Evolutionary conservation across 2,888 invertebrate species (phyloP), one percentile per base, ranked within the genome.

Genomic region (Ganaspis brasiliensis): DNA sequence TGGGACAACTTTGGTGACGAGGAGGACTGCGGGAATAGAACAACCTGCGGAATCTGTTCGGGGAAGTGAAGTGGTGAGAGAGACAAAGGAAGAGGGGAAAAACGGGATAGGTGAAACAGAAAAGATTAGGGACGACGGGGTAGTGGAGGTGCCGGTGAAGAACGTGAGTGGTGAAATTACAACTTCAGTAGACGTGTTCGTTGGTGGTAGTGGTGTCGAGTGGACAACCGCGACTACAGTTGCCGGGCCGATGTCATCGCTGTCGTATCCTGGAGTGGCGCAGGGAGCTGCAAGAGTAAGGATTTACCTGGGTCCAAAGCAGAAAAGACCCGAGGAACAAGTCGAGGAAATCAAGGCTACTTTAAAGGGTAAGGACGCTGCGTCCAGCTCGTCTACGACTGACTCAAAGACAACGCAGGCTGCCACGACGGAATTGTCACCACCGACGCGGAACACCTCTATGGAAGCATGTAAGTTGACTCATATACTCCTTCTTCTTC

Each of bases 241-340:
- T 83, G 83, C 87, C 88, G 88, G 84, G 89, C 89, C 89, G 89
- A 89, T 89, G 89, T 89, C 89, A 86, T 84, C 89, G 85, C 85
- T 86, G 85, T 88, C 87, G 86, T 86, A 86, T 82, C 83, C 87
- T 76, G 85, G 85, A 82, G 88, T 86, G 84, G 88, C 82, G 89
- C 82, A 78, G 81, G 89, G 87, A 84, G 88, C 85, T 82, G 89
- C 86, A 86, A 88, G 84, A 82, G 85, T 87, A 85, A 88, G 83
- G 83, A 85, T 87, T 84, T 85, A 85, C 82, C 87, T 86, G 81
- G 85, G 81, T 77, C 82, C 83, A 78, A 82, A 83, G 70, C 74
- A 80, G 78, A 82, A 79, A 75, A 82, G 75, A 81, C 72, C 73
- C 55, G 81, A 78, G 72, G 83, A 82, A 55, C 77, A 81, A 57